Evolutionary conservation across 2,888 invertebrate genomes (phyloP), one percentile per base, ranked within the genome.

Genomic region (Choristoneura rosaceana): DNA sequence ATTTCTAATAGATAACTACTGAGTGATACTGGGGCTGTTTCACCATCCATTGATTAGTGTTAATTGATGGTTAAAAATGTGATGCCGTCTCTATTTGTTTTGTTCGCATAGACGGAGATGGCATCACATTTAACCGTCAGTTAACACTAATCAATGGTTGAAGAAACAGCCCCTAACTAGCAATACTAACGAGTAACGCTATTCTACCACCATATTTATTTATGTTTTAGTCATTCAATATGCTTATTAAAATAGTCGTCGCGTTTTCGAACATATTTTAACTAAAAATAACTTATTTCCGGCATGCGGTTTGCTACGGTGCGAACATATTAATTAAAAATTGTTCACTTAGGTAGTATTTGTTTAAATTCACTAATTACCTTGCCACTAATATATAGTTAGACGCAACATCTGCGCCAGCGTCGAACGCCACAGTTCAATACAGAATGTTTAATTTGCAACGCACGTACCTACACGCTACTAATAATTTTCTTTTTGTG

Each of bases 281-380:
- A 70, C 15, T 41, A 47, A 71, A 47, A 65, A 70, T 55, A 70
- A 33, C 52, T 47, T 71, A 50, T 65, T 70, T 70, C 74, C 75
- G 67, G 73, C 61, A 55, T 66, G 50, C 60, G 55, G 17, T 55
- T 55, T 55, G 17, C 43, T 10, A 43, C 50, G 10, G 34, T 45
- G 86, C 90, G 90, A 91, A 61, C 33, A 77, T 77, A 74, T 84
- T 87, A 91, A 92, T 92, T 92, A 93, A 90, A 55, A 93, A 90
- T 86, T 81, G 87, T 89, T 90, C 88, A 89, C 89, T 82, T 88
- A 90, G 88, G 87, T 90, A 87, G 90, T 93, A 91, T 93, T 94
- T 93, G 93, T 91, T 91, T 87, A 89, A 89, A 92, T 91, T 92
- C 87, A 88, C 90, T 92, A 91, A 93, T 93, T 92, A 93, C 82